Evolutionary conservation across 1,140 invertebrate genomes (phyloP).

Genomic region (Chironomus striatipennis): DNA sequence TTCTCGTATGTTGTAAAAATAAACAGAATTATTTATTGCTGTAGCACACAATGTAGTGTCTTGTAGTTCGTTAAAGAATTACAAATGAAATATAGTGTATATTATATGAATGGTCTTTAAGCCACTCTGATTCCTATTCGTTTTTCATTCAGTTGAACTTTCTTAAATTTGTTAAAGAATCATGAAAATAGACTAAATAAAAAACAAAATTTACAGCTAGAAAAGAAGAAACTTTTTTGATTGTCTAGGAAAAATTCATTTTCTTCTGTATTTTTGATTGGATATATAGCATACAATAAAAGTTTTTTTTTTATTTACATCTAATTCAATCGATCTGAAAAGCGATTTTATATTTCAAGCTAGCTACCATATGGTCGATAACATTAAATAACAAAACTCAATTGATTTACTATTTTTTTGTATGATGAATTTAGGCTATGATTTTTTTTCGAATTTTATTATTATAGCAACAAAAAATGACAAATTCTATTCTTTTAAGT

Average conservation of each 20-base stretch:
- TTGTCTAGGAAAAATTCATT: neutral
- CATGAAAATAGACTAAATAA: conserved; percentile 2
- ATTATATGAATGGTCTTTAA: neutral
- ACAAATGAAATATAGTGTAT: conserved; percentile 3
- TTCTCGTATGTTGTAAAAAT: conserved; percentile 7
- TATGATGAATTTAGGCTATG: neutral
- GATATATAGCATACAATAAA: neutral
- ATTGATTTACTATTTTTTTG: neutral
- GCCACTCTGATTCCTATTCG: neutral
- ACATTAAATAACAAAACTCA: neutral
- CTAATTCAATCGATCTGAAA: neutral
- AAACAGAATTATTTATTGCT: conserved; percentile 9
- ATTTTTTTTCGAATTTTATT: neutral
- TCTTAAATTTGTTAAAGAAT: neutral
- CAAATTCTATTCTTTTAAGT: neutral
- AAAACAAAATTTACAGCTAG: neutral
- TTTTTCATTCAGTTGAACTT: neutral
- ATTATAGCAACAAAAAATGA: neutral
- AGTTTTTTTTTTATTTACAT: neutral
- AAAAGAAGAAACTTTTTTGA: neutral
- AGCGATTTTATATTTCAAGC: neutral
- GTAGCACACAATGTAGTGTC: neutral
- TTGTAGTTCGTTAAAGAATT: conserved; percentile 7
- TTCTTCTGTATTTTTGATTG: neutral
- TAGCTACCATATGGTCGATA: neutral